Percentiles rank a stretch among this genome's conserved stretches.
phyloP scores from a whole-genome alignment of 2,797 vertebrate species.

The Silurus lanzhouensis region DNA sequence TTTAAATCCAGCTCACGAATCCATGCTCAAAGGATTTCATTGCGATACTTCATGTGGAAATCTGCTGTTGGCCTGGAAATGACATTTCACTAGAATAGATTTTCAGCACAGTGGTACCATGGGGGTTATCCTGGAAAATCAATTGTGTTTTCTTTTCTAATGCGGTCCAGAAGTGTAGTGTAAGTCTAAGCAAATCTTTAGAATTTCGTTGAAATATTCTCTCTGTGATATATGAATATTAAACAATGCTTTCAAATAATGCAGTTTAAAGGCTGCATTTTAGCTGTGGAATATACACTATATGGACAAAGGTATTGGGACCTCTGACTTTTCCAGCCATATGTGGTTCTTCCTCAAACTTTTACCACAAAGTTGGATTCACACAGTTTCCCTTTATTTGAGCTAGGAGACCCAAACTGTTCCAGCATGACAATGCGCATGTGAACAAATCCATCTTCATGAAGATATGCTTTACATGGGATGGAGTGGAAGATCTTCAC shows the following conservation, averaged over 20 bases:
- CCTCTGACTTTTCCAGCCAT: too few species aligned
- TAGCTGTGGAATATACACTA: background rate
- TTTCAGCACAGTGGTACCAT: background rate
- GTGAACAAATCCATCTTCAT: too few species aligned
- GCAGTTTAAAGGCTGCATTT: background rate
- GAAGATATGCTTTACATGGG: too few species aligned
- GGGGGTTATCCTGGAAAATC: conserved; percentile 17
- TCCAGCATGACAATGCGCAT: too few species aligned
- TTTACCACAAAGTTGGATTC: too few species aligned
- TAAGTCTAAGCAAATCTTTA: background rate
- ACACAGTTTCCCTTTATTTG: too few species aligned
- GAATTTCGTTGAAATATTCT: background rate
- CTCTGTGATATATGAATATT: background rate
- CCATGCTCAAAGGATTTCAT: conserved; percentile 13
- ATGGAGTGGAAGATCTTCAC: too few species aligned
- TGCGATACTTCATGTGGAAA: conserved; percentile 13
- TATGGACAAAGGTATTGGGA: too few species aligned
- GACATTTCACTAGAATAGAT: conserved; percentile 20
- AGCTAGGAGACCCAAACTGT: too few species aligned
- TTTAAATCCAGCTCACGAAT: background rate
- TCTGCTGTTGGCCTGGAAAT: conserved; percentile 18
- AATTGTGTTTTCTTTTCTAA: conserved; percentile 15
- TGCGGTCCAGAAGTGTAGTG: background rate
- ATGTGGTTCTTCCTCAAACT: too few species aligned
- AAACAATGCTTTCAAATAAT: background rate